Evolutionary conservation across 2,888 invertebrate genomes (phyloP), one percentile per base, ranked within the genome.

Genomic region (Choristoneura rosaceana): DNA sequence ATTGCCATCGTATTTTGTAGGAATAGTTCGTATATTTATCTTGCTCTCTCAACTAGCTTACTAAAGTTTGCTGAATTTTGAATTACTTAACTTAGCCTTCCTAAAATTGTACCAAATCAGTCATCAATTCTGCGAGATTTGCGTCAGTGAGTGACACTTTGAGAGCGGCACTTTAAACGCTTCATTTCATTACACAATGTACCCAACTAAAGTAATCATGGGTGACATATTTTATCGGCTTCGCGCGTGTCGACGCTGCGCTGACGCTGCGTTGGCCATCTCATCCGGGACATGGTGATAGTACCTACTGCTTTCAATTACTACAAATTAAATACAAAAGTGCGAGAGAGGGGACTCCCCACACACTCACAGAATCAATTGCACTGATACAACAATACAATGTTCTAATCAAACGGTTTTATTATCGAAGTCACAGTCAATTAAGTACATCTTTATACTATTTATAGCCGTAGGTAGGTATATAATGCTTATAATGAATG

Each of bases 221-320:
- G 17, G 25, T 47, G 52, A 17, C 61, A 60, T 60, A 59, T 50
- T 52, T 10, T 15, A 34, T 34, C 52, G 63, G 43, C 50, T 52
- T 50, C 52, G 14, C 41, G 9, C 41, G 14, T 25, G 25, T 25
- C 47, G 55, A 55, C 17, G 45, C 47, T 38, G 34, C 17, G 45
- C 47, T 38, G 17, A 17, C 58, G 15, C 52, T 17, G 63, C 69
- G 47, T 45, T 17, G 38, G 43, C 45, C 55, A 43, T 55, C 33
- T 69, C 69, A 69, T 55, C 62, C 55, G 63, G 63, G 33, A 63
- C 68, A 50, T 25, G 71, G 68, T 34, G 71, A 73, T 73, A 73
- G 59, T 68, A 71, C n/a, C n/a, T n/a, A n/a, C 43, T 41, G 58
- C 68, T 25, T 15, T 63, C 71, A 68, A 52, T 63, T 50, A 63